Percentiles rank a stretch among this genome's conserved stretches.
These are phyloP conservation scores for Procavia capensis DNA, from an alignment of 2,113 vertebrate species.

Conservation along the genomic window DNA sequence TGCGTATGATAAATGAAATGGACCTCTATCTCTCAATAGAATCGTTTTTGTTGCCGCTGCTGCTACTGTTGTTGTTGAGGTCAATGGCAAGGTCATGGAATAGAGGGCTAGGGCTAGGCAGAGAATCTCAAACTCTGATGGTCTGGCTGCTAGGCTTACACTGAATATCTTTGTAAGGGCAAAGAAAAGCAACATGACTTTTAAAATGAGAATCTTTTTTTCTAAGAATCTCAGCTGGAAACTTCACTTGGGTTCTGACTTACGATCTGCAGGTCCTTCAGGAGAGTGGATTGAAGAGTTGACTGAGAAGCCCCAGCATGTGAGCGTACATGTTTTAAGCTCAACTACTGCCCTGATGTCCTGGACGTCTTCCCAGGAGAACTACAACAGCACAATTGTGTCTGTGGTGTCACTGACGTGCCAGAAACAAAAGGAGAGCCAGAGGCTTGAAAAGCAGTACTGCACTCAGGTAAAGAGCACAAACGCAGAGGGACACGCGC, in stretches of 20 bases:
- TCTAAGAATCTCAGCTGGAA: not conserved
- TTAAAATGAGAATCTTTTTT: not conserved
- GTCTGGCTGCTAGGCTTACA: no score
- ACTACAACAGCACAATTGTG: constrained; percentile 89
- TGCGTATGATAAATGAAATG: not conserved
- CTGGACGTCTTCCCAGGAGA: constrained; percentile 89
- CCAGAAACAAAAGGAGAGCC: constrained; percentile 93
- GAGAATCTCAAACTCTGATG: not conserved
- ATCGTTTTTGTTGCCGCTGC: no score
- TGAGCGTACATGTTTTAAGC: constrained; percentile 90
- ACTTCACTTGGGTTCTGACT: constrained; percentile 30
- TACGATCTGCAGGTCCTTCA: constrained; percentile 86
- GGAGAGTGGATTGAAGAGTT: constrained; percentile 95
- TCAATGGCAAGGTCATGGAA: not conserved
- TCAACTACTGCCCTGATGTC: constrained; percentile 92
- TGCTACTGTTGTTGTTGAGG: not conserved
- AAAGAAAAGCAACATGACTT: not conserved
- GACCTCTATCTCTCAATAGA: not conserved
- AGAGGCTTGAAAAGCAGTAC: constrained; percentile 95
- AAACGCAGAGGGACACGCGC: rapidly evolving
- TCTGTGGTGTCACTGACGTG: constrained; percentile 96
- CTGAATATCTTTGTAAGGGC: not conserved
- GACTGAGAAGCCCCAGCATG: constrained; percentile 91
- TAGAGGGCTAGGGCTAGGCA: not conserved
- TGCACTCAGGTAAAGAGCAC: constrained; percentile 91